These are phyloP conservation scores for Dysmachus trigonus DNA, from an alignment of 2,888 invertebrate genomes.

Conservation along the genomic window DNA sequence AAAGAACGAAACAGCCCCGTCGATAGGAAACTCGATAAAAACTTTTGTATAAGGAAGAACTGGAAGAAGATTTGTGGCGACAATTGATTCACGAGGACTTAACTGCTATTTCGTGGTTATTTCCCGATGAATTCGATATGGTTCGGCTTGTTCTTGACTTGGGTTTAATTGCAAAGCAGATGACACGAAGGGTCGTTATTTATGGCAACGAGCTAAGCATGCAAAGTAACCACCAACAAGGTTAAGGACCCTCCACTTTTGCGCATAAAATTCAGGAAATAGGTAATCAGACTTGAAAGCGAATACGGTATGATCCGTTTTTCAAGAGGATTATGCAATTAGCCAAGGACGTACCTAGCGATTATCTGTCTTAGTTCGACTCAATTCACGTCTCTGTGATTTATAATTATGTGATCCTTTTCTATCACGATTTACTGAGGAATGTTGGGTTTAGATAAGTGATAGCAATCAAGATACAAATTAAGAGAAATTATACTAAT, in stretches of 20 bases:
- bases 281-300: not conserved
- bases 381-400: not conserved
- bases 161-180: slow-evolving; percentile 27
- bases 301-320: not conserved
- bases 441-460: not conserved
- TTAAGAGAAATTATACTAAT: not conserved
- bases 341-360: not conserved
- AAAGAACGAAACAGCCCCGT: not conserved
- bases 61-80: slow-evolving; percentile 29
- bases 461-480: not conserved
- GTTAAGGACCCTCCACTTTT: not conserved
- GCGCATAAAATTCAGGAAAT: not conserved
- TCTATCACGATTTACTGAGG: not conserved
- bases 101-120: slow-evolving; percentile 29
- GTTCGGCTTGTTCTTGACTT: slow-evolving; percentile 28
- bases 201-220: slow-evolving; percentile 6
- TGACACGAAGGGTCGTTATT: slow-evolving; percentile 29
- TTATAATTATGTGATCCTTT: not conserved
- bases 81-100: slow-evolving; percentile 31
- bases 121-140: slow-evolving; percentile 31
- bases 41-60: slow-evolving; percentile 6
- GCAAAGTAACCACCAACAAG: not conserved
- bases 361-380: not conserved
- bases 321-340: not conserved
- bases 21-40: slow-evolving; percentile 27